Conservation (phyloP, 2,888 invertebrate species). For the Pteria penguin region DNA sequence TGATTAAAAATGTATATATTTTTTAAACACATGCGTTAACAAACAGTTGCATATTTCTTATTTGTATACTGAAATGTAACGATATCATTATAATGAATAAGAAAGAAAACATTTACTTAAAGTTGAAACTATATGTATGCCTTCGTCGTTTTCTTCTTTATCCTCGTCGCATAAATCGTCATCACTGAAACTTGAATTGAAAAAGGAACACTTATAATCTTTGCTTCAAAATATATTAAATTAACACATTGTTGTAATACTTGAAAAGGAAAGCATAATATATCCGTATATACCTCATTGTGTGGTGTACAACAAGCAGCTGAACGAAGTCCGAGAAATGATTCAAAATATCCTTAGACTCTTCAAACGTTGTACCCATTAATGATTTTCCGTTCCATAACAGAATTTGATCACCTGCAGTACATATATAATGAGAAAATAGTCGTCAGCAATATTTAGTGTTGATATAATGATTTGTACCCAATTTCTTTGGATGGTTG, state of each 20-base stretch:
- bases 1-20: too few relatives aligned
- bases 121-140: neutral
- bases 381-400: slow-evolving; percentile 95
- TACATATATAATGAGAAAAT: too few relatives aligned
- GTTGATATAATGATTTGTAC: too few relatives aligned
- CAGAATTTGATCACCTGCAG: slow-evolving; percentile 83
- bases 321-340: slow-evolving; percentile 87
- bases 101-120: too few relatives aligned
- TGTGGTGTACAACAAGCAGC: slow-evolving; percentile 84
- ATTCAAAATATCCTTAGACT: slow-evolving; percentile 91
- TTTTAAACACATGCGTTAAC: too few relatives aligned
- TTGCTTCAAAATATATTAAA: neutral
- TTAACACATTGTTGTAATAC: neutral
- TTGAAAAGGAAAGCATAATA: neutral
- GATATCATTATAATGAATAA: too few relatives aligned
- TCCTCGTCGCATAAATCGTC: neutral
- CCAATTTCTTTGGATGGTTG: too few relatives aligned
- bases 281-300: slow-evolving; percentile 24
- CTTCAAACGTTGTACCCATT: slow-evolving; percentile 95
- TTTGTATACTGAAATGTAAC: too few relatives aligned
- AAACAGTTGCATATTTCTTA: too few relatives aligned
- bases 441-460: too few relatives aligned
- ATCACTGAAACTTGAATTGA: neutral
- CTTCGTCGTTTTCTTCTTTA: neutral
- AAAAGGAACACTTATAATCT: too few relatives aligned